Conservation (phyloP, 2,113 vertebrate species). For the Onychostruthus taczanowskii region DNA sequence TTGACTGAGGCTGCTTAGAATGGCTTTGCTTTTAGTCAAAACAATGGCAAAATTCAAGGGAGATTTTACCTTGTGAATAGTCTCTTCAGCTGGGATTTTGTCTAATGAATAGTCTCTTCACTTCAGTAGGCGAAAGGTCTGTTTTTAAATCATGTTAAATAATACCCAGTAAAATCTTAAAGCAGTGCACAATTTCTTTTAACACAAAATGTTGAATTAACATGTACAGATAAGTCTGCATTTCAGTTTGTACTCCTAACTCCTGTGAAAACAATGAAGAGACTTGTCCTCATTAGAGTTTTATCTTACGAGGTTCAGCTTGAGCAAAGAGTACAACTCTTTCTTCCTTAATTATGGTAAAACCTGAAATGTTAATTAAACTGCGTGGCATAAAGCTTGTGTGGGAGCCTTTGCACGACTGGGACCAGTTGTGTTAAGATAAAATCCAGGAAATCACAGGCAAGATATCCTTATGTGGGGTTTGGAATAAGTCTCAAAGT, state of each 20-base stretch:
- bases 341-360: not conserved
- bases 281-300: not conserved
- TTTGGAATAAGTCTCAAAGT: not conserved
- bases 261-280: not conserved
- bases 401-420: not conserved
- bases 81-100: not conserved
- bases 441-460: not conserved
- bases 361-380: not conserved
- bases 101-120: slow-evolving; percentile 14
- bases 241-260: not conserved
- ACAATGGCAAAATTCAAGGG: not conserved
- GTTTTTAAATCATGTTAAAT: slow-evolving; percentile 7
- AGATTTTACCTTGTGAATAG: not conserved
- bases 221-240: not conserved
- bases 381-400: not conserved
- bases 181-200: not conserved
- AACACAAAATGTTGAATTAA: not conserved
- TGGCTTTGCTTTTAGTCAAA: not conserved
- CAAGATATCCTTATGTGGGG: not conserved
- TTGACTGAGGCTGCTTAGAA: not conserved
- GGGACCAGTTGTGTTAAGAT: not conserved
- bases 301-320: not conserved
- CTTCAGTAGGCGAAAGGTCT: not conserved
- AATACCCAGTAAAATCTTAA: not conserved
- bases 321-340: not conserved